Evolutionary conservation across 2,797 vertebrate species (phyloP).

Genomic region (Saxicola maurus): DNA sequence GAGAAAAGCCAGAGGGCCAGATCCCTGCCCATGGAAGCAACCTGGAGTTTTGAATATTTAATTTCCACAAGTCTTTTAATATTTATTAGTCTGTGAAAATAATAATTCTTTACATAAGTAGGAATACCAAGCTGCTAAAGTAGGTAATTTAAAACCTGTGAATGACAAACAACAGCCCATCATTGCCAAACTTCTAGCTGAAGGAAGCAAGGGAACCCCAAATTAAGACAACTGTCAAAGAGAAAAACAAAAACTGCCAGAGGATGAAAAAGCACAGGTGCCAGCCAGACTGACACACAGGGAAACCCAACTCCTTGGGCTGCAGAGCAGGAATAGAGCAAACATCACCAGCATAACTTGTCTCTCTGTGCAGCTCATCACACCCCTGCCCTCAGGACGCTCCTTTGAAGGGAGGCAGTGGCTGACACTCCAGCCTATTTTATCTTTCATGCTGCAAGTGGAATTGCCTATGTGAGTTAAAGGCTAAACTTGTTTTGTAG

Average conservation of each 20-base stretch:
- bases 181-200: background rate
- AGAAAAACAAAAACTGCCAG: background rate
- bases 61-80: background rate
- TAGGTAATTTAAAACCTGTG: background rate
- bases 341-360: background rate
- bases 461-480: background rate
- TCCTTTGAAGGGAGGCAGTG: background rate
- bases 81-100: background rate
- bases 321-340: background rate
- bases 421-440: background rate
- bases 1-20: background rate
- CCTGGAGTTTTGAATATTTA: background rate
- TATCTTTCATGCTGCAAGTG: background rate
- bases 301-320: background rate
- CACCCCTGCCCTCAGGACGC: background rate
- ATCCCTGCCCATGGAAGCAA: background rate
- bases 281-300: background rate
- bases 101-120: background rate
- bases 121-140: background rate
- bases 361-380: background rate
- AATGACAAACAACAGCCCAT: background rate
- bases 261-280: background rate
- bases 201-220: background rate
- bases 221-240: background rate
- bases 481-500: background rate